Evolutionary conservation across 2,113 vertebrate genomes (phyloP).

Genomic region (Lepus timidus): DNA sequence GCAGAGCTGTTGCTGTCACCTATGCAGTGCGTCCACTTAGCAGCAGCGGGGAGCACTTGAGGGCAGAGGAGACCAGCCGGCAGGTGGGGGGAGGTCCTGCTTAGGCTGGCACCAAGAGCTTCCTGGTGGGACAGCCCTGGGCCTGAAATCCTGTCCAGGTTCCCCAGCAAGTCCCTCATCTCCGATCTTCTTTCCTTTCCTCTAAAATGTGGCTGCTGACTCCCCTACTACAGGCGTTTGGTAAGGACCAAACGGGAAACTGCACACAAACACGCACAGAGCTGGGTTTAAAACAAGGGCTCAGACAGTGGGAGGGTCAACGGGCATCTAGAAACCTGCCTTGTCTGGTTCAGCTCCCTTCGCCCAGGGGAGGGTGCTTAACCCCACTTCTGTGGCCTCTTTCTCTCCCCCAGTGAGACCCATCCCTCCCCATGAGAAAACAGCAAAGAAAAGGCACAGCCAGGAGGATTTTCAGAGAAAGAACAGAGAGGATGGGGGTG

Average conservation of each 20-base stretch:
- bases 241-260: not conserved
- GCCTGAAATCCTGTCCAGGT: not conserved
- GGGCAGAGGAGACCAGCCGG: not conserved
- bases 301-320: not conserved
- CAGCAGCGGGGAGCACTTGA: not conserved
- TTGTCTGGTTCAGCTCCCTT: not conserved
- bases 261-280: not conserved
- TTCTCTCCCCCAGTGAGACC: not conserved
- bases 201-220: not conserved
- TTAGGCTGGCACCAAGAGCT: not conserved
- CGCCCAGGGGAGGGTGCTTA: not conserved
- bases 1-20: not conserved
- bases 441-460: not conserved
- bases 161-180: not conserved
- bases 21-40: not conserved
- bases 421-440: not conserved
- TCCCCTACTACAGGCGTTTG: fast-evolving
- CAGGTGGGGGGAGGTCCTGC: not conserved
- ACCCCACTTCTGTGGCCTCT: not conserved
- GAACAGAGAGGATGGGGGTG: not conserved
- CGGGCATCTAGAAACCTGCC: not conserved
- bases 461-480: not conserved
- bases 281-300: not conserved
- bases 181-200: not conserved
- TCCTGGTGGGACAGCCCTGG: not conserved